phyloP scores from a whole-genome alignment of 2,888 invertebrate genomes.

The Acrobasis suavella region DNA sequence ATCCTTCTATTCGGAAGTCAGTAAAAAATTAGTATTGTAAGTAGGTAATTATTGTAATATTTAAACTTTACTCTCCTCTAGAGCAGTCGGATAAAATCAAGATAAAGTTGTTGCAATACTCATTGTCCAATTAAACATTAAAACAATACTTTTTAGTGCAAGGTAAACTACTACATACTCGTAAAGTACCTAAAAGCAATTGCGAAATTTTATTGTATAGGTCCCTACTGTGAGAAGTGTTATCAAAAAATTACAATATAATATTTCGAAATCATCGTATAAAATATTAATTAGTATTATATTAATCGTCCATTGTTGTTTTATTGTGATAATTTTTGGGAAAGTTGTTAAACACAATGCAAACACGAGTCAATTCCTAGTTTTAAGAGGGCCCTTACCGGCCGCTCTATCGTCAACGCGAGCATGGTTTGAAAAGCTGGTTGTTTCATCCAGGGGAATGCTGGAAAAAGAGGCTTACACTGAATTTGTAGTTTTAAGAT shows the following conservation, averaged over 20 bases:
- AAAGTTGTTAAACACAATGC: background rate
- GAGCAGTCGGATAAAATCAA: background rate
- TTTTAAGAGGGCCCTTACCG: too few relatives aligned
- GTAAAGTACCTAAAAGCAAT: too few relatives aligned
- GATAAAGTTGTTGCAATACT: background rate
- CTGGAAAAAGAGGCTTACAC: too few relatives aligned
- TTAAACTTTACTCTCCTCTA: background rate
- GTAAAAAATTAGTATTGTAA: too few relatives aligned
- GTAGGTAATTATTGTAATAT: too few relatives aligned
- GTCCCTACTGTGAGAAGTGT: too few relatives aligned
- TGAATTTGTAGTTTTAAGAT: too few relatives aligned
- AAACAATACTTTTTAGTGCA: background rate
- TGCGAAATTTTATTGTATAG: too few relatives aligned
- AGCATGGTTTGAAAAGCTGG: too few relatives aligned
- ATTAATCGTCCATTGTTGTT: background rate
- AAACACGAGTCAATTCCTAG: background rate
- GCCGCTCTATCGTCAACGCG: too few relatives aligned
- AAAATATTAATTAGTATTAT: background rate
- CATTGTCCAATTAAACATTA: background rate
- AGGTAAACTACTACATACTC: background rate
- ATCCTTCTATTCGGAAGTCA: too few relatives aligned
- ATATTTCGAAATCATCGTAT: slow-evolving; percentile 1
- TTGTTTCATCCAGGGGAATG: too few relatives aligned
- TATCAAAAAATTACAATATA: background rate
- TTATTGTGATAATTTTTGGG: background rate